Conservation (phyloP, 2,797 vertebrate species). For the Halcyon badia region DNA sequence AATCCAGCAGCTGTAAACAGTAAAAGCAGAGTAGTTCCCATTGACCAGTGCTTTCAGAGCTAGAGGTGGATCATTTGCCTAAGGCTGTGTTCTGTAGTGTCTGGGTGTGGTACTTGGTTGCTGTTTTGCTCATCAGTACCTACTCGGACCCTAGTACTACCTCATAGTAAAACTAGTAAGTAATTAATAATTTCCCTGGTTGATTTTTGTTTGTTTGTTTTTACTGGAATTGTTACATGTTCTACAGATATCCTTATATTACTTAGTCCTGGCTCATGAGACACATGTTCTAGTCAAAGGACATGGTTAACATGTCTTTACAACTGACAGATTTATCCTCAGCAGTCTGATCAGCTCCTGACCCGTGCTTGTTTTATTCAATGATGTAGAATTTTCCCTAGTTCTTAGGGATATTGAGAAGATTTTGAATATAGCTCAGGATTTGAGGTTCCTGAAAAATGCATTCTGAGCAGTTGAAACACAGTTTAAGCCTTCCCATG, state of each 20-base stretch:
- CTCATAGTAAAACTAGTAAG: neutral
- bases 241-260: neutral
- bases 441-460: neutral
- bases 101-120: neutral
- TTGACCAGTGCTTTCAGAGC: neutral
- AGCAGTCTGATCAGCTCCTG: neutral
- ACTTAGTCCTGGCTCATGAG: neutral
- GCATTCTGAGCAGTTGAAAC: neutral
- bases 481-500: neutral
- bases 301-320: neutral
- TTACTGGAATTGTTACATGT: neutral
- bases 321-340: neutral
- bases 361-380: neutral
- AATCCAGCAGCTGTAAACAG: neutral
- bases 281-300: neutral
- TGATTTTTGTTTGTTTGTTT: neutral
- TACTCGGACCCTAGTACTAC: neutral
- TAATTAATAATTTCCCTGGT: neutral
- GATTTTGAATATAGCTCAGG: neutral
- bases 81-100: neutral
- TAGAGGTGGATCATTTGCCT: rapidly evolving
- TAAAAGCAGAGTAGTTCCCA: neutral
- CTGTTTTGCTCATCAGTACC: neutral
- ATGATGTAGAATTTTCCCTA: neutral
- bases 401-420: neutral